Evolutionary conservation across 2,113 vertebrate genomes (phyloP).

Genomic region (Camelus dromedarius): DNA sequence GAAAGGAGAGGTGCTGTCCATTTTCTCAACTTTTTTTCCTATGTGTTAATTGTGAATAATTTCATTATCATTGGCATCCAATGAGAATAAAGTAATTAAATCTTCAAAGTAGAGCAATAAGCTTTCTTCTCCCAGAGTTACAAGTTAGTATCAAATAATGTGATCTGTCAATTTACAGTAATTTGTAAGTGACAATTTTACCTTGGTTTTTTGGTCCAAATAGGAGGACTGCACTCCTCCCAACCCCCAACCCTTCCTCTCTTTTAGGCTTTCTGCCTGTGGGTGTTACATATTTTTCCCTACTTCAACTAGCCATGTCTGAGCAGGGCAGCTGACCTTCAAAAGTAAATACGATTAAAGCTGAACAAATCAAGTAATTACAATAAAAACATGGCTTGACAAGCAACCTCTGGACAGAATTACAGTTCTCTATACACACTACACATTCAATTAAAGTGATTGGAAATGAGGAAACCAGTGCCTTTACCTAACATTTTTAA

Average conservation of each 20-base stretch:
- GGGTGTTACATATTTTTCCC: slow-evolving; percentile 73
- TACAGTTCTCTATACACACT: slow-evolving; percentile 85
- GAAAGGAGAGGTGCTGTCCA: background rate
- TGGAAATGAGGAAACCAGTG: slow-evolving; percentile 79
- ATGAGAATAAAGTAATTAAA: background rate
- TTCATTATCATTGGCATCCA: background rate
- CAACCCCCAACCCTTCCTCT: background rate
- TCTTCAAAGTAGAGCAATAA: background rate
- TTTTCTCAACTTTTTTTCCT: background rate
- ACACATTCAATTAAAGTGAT: slow-evolving; percentile 85
- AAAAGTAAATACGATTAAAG: slow-evolving; percentile 89
- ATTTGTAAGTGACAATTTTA: background rate
- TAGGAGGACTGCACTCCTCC: background rate
- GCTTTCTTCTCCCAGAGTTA: background rate
- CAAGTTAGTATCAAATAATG: background rate
- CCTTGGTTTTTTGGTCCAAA: background rate
- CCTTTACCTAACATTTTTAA: slow-evolving; percentile 75
- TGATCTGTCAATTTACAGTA: background rate
- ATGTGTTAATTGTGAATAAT: background rate
- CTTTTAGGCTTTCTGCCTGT: slow-evolving; percentile 63
- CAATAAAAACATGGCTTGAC: slow-evolving; percentile 89
- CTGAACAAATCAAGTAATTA: slow-evolving; percentile 91
- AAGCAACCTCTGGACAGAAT: slow-evolving; percentile 90
- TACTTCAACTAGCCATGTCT: slow-evolving; percentile 78
- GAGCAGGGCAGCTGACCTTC: slow-evolving; percentile 88